Percentiles rank a stretch among this genome's conserved stretches.
These are phyloP conservation scores for Drosophila burlai DNA, from an alignment of 1,140 invertebrate genomes.

Conservation along the genomic window DNA sequence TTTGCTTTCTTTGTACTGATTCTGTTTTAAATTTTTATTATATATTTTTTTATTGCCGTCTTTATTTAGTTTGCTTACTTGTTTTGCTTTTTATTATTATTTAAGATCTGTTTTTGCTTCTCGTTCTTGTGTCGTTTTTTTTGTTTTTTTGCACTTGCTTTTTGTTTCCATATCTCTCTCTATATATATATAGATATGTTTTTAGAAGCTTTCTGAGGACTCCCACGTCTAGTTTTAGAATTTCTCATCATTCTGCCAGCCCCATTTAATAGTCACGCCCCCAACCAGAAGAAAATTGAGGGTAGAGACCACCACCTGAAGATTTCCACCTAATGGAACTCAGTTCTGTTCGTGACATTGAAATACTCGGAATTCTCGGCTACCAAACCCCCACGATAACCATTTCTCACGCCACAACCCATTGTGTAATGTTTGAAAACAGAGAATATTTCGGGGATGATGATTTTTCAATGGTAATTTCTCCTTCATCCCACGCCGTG, in stretches of 20 bases:
- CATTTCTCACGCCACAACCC: constrained; percentile 3
- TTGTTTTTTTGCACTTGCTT: constrained; percentile 30
- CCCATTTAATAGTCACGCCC: constrained; percentile 40
- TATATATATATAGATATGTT: neutral
- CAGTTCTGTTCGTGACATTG: constrained; percentile 63
- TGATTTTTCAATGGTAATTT: constrained; percentile 38
- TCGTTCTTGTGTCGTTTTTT: constrained; percentile 9
- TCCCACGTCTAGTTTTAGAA: constrained; percentile 37
- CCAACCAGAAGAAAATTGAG: neutral
- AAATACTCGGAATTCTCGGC: constrained; percentile 39
- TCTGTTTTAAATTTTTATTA: constrained; percentile 45
- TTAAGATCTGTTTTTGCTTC: constrained; percentile 44
- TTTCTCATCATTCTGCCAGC: constrained; percentile 36
- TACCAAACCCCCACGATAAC: neutral
- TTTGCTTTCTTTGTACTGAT: constrained; percentile 42
- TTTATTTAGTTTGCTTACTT: constrained; percentile 50
- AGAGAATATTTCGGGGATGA: constrained; percentile 22
- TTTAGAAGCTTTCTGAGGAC: constrained; percentile 10
- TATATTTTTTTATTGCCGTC: constrained; percentile 45
- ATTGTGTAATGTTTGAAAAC: constrained; percentile 63
- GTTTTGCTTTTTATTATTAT: constrained; percentile 56
- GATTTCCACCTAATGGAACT: constrained; percentile 57
- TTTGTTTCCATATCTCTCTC: constrained; percentile 17
- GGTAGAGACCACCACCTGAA: constrained; percentile 35
- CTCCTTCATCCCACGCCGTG: constrained; percentile 20